phyloP scores from a whole-genome alignment of 1,140 invertebrate genomes.

The Meteorus sp. region DNA sequence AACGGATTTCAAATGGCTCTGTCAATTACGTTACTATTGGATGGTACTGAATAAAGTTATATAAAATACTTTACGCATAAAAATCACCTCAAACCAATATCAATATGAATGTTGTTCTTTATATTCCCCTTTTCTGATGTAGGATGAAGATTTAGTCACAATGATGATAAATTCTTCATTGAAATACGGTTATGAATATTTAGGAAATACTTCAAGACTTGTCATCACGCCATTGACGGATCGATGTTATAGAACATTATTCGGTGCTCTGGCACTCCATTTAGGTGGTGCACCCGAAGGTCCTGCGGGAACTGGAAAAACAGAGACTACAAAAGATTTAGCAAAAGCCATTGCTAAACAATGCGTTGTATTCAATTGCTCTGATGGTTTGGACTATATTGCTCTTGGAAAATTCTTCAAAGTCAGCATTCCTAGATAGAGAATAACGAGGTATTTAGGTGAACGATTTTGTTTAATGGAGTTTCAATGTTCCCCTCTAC shows the following conservation, averaged over 20 bases:
- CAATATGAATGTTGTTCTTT: too few relatives aligned
- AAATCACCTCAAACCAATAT: too few relatives aligned
- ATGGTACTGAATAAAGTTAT: conserved; percentile 64
- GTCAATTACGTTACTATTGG: conserved; percentile 93
- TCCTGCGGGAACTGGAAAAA: conserved; percentile 94
- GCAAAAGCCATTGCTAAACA: conserved; percentile 96
- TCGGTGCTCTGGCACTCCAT: conserved; percentile 85
- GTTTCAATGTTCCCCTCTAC: too few relatives aligned
- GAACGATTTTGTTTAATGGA: too few relatives aligned
- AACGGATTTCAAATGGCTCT: conserved; percentile 91
- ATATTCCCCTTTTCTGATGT: too few relatives aligned
- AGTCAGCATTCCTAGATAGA: too few relatives aligned
- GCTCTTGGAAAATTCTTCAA: conserved; percentile 96
- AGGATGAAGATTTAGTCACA: conserved; percentile 73
- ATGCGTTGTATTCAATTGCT: conserved; percentile 97
- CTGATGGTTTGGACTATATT: conserved; percentile 89
- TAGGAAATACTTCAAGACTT: conserved; percentile 84
- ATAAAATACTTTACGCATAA: too few relatives aligned
- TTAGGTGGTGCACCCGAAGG: conserved; percentile 89
- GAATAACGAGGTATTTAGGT: too few relatives aligned
- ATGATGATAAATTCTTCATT: conserved; percentile 91
- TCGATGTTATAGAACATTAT: conserved; percentile 86
- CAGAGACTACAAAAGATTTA: conserved; percentile 94
- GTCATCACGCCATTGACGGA: conserved; percentile 90
- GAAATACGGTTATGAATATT: conserved; percentile 92